phyloP scores from a whole-genome alignment of 2,113 vertebrate species.

The Ceyx cyanopectus region DNA sequence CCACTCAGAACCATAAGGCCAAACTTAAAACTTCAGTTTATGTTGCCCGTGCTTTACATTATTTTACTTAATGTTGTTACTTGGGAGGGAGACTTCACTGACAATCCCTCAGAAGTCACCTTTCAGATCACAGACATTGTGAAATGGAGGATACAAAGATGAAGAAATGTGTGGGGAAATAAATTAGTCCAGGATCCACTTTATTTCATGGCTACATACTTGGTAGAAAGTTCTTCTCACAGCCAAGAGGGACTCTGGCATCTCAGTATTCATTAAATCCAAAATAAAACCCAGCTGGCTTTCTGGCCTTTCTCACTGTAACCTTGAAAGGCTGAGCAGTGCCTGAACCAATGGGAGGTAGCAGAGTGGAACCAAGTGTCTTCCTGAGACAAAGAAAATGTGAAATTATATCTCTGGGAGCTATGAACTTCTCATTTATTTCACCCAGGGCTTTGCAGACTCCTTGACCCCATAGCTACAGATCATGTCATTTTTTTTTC shows the following conservation, averaged over 20 bases:
- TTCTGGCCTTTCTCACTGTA: constrained; percentile 11
- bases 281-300: constrained; percentile 14
- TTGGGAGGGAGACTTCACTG: not conserved
- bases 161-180: not conserved
- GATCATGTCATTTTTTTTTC: not conserved
- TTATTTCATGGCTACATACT: not conserved
- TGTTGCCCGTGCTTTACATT: not conserved
- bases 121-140: not conserved
- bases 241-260: not conserved
- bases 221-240: not conserved
- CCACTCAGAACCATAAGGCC: fast-evolving
- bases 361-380: constrained; percentile 14
- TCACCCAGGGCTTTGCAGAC: not conserved
- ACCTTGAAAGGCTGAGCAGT: constrained; percentile 7
- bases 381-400: not conserved
- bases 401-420: not conserved
- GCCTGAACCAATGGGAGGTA: not conserved
- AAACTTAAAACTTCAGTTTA: not conserved
- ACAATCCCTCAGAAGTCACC: not conserved
- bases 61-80: not conserved
- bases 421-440: not conserved
- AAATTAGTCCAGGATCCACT: not conserved
- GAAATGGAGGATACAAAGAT: not conserved
- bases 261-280: not conserved
- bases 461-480: not conserved